phyloP scores from a whole-genome alignment of 2,888 invertebrate species.

The Asteroscopus sphinx region DNA sequence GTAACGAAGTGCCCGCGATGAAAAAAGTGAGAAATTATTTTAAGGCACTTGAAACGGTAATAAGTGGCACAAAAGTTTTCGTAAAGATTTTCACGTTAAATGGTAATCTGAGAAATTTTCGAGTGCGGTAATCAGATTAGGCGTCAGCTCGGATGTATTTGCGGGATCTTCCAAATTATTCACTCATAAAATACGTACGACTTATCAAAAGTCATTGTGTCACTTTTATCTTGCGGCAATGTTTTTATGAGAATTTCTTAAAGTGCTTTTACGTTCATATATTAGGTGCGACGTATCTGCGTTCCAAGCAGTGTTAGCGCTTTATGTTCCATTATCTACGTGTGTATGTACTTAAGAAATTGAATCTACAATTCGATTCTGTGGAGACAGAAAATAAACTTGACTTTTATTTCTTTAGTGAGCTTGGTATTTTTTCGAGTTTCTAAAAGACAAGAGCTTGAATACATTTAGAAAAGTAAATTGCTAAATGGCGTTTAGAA shows the following conservation, averaged over 20 bases:
- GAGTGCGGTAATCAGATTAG: slow-evolving; percentile 77
- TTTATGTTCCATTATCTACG: slow-evolving; percentile 42
- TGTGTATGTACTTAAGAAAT: slow-evolving; percentile 36
- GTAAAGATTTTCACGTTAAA: slow-evolving; percentile 77
- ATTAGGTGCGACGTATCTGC: slow-evolving; percentile 34
- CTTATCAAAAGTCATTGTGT: slow-evolving; percentile 68
- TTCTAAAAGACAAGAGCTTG: slow-evolving; percentile 24
- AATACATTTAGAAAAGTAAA: slow-evolving; percentile 17
- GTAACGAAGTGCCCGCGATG: slow-evolving; percentile 76
- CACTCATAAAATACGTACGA: slow-evolving; percentile 66
- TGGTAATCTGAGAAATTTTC: slow-evolving; percentile 77
- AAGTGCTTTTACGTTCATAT: slow-evolving; percentile 48
- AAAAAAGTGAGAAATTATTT: slow-evolving; percentile 81
- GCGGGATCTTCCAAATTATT: slow-evolving; percentile 68
- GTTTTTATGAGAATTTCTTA: slow-evolving; percentile 51
- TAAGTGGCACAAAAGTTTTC: slow-evolving; percentile 78
- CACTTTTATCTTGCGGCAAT: slow-evolving; percentile 58
- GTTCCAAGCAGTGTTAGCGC: slow-evolving; percentile 32
- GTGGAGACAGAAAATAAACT: slow-evolving; percentile 28
- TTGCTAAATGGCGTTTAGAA: slow-evolving; percentile 21
- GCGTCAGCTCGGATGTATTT: slow-evolving; percentile 73
- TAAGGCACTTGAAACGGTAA: slow-evolving; percentile 78
- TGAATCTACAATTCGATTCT: slow-evolving; percentile 45
- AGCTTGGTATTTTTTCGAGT: slow-evolving; percentile 25
- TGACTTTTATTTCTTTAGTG: slow-evolving; percentile 32